Base-by-base conservation (phyloP, 2,797 vertebrate species). In the Craterocephalus amniculus region DNA sequence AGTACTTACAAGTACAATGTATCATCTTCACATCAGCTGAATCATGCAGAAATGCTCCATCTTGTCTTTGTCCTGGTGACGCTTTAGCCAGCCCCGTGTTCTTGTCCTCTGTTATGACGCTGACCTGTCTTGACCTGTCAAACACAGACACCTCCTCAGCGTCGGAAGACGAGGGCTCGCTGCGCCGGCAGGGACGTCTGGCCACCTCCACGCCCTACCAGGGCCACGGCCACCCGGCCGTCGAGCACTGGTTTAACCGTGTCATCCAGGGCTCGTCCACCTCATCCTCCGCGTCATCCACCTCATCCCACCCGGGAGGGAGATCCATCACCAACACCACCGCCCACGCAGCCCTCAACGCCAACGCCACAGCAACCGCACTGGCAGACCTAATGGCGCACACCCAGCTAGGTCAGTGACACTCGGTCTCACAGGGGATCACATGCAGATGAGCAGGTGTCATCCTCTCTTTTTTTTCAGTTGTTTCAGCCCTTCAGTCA, bases 211-310 rank as follows among this genome's bases (percentile, higher is more conserved):
- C 96, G 61, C 94, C 95, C 81, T 95, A 96, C 92, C 96, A 96
- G 95, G 94, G 95, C 90, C 95, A 95, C 90, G 92, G 95, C 91
- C 95, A 95, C 89, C 94, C 95, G 74, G 94, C 92, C 83, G 92
- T 96, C 68, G 97, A 97, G 90, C 97, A 97, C 94, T 97, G 97
- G 97, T 96, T 96, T 92, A 97, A 95, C 92, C 93, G 94, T 68
- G 97, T 96, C 89, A 94, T 95, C 94, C 97, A 97, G 95, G 96
- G 96, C 93, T 99, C 97, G 76, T 97, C 97, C 96, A 97, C 97
- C 83, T 99, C 97, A 91, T 99, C 97, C 83, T 98, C 97, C 24
- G 96, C 97, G 77, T 99, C 97, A 45, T 99, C 97, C 95, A 97
- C 97, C 81, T 98, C 97, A 93, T 99, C 97, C 81, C 96, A 97